These are phyloP conservation scores for Cinclus mexicanus DNA, from an alignment of 2,113 vertebrate species.

Conservation along the genomic window DNA sequence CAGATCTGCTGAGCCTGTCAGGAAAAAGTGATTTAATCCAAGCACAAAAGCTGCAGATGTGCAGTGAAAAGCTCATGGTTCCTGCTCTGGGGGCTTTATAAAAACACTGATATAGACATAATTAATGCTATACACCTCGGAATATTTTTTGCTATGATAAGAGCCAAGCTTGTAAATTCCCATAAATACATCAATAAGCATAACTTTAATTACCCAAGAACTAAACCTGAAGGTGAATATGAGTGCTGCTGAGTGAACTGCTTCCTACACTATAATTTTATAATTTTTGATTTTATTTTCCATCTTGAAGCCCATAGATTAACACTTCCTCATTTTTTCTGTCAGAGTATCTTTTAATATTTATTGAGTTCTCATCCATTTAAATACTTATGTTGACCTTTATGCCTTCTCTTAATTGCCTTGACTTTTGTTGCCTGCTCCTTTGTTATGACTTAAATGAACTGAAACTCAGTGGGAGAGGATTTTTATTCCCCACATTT, in stretches of 20 bases:
- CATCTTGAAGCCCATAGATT: not conserved
- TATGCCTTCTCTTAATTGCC: not conserved
- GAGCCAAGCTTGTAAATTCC: not conserved
- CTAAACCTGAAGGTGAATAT: not conserved
- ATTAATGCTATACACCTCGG: not conserved
- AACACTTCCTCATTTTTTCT: not conserved
- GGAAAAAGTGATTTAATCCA: not conserved
- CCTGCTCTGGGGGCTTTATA: not conserved
- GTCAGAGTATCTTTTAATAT: not conserved
- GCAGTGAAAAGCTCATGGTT: not conserved
- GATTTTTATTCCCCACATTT: not conserved
- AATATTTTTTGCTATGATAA: not conserved
- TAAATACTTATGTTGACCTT: conserved; percentile 1
- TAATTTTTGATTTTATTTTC: not conserved
- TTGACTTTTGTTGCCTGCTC: not conserved
- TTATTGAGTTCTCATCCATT: not conserved
- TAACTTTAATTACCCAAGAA: not conserved
- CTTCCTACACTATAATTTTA: not conserved
- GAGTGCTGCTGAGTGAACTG: not conserved
- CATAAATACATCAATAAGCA: not conserved
- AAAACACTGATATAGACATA: not conserved
- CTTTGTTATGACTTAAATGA: not conserved
- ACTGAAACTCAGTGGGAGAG: not conserved
- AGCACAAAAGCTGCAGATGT: not conserved
- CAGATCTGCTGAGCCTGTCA: not conserved